phyloP scores from a whole-genome alignment of 2,797 vertebrate genomes.

The Fistularia tabacaria region DNA sequence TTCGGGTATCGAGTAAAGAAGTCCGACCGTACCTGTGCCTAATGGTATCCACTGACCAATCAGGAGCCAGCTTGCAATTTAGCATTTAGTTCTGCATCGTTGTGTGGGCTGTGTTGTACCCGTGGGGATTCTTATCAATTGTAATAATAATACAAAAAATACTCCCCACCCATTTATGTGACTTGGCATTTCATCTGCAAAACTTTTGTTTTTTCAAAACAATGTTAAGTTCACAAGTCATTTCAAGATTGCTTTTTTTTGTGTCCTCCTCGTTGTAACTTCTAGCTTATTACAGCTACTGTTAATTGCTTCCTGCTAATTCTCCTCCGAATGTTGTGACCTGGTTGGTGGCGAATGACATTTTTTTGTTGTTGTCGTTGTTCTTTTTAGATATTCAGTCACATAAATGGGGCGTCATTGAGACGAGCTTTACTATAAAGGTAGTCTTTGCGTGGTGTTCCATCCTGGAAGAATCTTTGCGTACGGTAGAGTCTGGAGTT shows the following conservation, averaged over 20 bases:
- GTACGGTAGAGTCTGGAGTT: constrained; percentile 88
- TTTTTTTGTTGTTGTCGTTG: neutral
- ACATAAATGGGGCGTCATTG: constrained; percentile 65
- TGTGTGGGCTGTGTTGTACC: constrained; percentile 75
- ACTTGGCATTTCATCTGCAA: constrained; percentile 75
- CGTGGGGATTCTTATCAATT: constrained; percentile 51
- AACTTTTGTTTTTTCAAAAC: neutral
- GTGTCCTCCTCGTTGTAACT: no score
- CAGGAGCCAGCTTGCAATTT: constrained; percentile 32
- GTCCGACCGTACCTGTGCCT: constrained; percentile 64
- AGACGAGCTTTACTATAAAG: constrained; percentile 79
- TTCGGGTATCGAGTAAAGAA: constrained; percentile 25
- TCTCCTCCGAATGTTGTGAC: neutral
- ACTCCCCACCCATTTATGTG: constrained; percentile 76
- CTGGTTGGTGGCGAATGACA: neutral
- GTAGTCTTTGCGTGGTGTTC: constrained; percentile 69
- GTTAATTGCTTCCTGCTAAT: neutral
- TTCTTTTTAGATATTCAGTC: constrained; percentile 72
- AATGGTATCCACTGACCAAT: constrained; percentile 81
- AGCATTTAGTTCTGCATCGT: constrained; percentile 56
- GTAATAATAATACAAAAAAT: constrained; percentile 27
- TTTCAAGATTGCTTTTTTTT: no score
- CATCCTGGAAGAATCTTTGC: constrained; percentile 84
- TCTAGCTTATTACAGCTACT: neutral
- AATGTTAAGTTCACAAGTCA: neutral